phyloP scores from a whole-genome alignment of 2,113 vertebrate species.

The Rhinolophus sinicus region DNA sequence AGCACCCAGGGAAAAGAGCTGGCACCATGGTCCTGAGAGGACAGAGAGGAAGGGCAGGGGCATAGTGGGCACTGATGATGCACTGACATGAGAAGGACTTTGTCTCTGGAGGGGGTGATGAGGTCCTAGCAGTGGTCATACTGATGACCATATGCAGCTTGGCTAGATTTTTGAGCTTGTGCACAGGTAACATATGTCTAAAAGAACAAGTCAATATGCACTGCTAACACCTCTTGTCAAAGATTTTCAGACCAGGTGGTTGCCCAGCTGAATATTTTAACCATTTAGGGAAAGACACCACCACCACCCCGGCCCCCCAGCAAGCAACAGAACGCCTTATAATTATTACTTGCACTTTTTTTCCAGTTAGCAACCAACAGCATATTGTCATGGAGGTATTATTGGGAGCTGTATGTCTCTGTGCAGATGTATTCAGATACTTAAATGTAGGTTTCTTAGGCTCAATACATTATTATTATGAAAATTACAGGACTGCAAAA shows the following conservation, averaged over 20 bases:
- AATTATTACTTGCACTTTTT: conserved; percentile 46
- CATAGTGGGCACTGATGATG: background rate
- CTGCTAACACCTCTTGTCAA: conserved; percentile 7
- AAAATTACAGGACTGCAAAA: conserved; percentile 55
- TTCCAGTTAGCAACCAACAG: conserved; percentile 43
- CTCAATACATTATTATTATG: conserved; percentile 46
- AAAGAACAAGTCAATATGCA: conserved; percentile 41
- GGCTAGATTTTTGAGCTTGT: conserved; percentile 43
- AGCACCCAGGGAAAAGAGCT: background rate
- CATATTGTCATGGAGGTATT: conserved; percentile 35
- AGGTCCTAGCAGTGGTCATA: background rate
- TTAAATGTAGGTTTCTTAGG: conserved; percentile 45
- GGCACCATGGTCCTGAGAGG: background rate
- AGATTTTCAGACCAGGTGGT: conserved; percentile 6
- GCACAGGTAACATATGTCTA: conserved; percentile 1
- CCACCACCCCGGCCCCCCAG: background rate
- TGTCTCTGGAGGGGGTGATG: background rate
- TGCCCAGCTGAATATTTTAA: conserved; percentile 39
- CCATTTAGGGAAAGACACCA: background rate
- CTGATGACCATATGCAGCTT: background rate
- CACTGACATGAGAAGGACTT: background rate
- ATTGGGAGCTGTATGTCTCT: background rate
- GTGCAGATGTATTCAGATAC: conserved; percentile 45
- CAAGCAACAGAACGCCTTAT: conserved; percentile 53
- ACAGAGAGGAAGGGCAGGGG: background rate